phyloP scores from a whole-genome alignment of 2,888 invertebrate genomes.

The Oxycera nigricornis region DNA sequence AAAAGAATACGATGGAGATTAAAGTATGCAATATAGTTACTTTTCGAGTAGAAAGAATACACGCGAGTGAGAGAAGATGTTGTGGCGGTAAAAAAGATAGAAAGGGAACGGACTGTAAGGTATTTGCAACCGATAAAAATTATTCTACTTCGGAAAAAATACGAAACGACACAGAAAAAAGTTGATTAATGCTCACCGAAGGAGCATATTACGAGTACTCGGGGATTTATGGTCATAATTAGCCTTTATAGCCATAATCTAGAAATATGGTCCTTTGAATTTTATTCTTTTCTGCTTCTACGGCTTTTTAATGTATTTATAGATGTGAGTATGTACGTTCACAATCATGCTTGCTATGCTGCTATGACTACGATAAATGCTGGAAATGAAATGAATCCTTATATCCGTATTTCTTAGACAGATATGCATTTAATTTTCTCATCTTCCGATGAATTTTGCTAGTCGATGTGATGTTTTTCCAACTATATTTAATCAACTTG shows the following conservation, averaged over 20 bases:
- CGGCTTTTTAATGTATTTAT: constrained; percentile 21
- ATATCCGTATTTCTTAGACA: too few relatives aligned
- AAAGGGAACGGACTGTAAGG: constrained; percentile 15
- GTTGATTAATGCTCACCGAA: constrained; percentile 45
- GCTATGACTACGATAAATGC: too few relatives aligned
- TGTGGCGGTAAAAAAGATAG: neutral
- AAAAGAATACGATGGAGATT: neutral
- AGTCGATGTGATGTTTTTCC: too few relatives aligned
- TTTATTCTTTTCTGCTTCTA: constrained; percentile 37
- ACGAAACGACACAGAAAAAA: constrained; percentile 18
- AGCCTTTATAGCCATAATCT: constrained; percentile 49
- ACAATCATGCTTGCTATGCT: too few relatives aligned
- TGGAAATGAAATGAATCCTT: too few relatives aligned
- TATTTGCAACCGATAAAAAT: constrained; percentile 47
- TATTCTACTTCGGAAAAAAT: constrained; percentile 46
- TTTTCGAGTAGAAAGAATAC: neutral
- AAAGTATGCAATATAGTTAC: constrained; percentile 21
- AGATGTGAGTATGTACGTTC: too few relatives aligned
- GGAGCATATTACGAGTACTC: constrained; percentile 45
- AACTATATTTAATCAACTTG: too few relatives aligned
- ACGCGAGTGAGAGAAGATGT: neutral
- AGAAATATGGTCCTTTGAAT: constrained; percentile 48
- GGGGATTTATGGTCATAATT: constrained; percentile 48
- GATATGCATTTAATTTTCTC: too few relatives aligned
- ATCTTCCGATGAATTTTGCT: too few relatives aligned